Base-by-base conservation (phyloP, 1,140 invertebrate genomes). In the Dufourea novaeangliae region DNA sequence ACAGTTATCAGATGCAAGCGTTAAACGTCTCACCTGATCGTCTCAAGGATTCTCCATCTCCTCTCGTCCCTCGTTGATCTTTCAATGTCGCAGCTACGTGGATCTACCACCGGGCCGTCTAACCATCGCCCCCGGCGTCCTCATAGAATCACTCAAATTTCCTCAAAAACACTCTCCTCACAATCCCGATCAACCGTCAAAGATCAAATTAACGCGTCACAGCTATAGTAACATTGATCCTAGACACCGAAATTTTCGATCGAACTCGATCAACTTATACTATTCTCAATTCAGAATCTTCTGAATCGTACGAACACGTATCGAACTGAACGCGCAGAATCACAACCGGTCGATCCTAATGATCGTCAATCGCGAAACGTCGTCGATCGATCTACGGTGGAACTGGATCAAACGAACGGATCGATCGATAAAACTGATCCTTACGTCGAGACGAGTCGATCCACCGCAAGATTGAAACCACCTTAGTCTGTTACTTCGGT, bases 31-130 rank as follows among this genome's bases (percentile, higher is more conserved):
- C 57, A 77, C 75, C 75, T 77, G 56, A 44, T 34, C 41, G 46
- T 41, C 27, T 77, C 59, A 77, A 77, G 75, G 57, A 71, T 77
- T 71, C 57, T 77, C 67, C 75, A 77, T 77, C 46, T 44, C 44
- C 29, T 1, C 34, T 5, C 52, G n/a, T 44, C 20, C 17, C 20
- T 17, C 22, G 41, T 37, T n/a, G 50, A 54, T 66, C 46, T 32
- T 52, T 14, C 50, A 25, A 74, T 56, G 20, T 41, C 39, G 7
- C 12, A 1, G 27, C 14, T 59, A 50, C 22, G 10, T 20, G 64
- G 63, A 52, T 29, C 54, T 52, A n/a, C 5, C 22, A 6, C 12
- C 17, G 10, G 20, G 32, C 17, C n/a, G 1, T 10, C 10, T 7
- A 12, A 62, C 20, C 75, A 77, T 77, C 12, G 34, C 73, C 25